Conservation (phyloP, 92 coral and sea anemone genomes). For the Phenganax stokvisi region DNA sequence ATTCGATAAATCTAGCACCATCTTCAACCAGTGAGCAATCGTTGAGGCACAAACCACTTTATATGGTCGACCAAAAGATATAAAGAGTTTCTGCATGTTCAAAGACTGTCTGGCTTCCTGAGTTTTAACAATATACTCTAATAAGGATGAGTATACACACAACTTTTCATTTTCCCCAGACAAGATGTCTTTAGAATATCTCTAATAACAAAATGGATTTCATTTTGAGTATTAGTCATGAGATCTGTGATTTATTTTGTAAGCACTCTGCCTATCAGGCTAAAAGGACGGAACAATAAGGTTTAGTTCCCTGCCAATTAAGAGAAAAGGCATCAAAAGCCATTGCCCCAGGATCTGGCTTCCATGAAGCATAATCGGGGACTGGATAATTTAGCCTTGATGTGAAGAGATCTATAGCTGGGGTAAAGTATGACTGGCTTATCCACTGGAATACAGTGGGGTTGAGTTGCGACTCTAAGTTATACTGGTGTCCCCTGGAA, state of each 20-base stretch:
- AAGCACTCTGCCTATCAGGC: constrained; percentile 16
- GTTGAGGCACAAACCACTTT: neutral
- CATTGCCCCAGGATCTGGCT: too few relatives aligned
- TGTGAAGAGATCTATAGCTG: too few relatives aligned
- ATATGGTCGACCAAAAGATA: neutral
- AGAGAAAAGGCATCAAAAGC: constrained; percentile 24
- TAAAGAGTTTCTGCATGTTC: neutral
- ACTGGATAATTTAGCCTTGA: too few relatives aligned
- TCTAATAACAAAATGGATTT: neutral
- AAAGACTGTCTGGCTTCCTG: neutral
- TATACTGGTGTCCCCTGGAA: too few relatives aligned
- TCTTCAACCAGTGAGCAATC: neutral
- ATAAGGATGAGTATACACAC: neutral
- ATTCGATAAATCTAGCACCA: neutral
- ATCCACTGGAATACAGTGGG: too few relatives aligned
- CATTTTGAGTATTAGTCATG: constrained; percentile 2
- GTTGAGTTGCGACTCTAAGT: too few relatives aligned
- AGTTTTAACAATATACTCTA: neutral
- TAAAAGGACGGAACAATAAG: constrained; percentile 8
- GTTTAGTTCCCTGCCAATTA: too few relatives aligned
- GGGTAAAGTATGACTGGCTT: too few relatives aligned
- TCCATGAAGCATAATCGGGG: too few relatives aligned
- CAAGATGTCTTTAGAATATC: neutral
- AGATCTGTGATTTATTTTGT: neutral
- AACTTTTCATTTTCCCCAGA: neutral